Conservation (phyloP, 2,888 invertebrate genomes). For the Ganaspis brasiliensis region DNA sequence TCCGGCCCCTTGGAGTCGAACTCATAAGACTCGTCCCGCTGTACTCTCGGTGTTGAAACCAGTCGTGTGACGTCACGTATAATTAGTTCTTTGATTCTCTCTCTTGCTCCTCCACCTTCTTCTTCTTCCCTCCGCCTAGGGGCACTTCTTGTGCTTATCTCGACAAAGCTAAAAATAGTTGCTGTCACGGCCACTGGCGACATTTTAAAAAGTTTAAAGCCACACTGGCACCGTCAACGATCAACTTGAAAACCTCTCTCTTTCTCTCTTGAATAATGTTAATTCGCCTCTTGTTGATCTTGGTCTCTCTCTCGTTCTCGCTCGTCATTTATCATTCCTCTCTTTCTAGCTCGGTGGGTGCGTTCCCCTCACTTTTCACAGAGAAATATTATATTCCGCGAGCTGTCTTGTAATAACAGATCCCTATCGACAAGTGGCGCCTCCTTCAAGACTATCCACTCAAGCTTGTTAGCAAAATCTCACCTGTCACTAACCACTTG, state of each 20-base stretch:
- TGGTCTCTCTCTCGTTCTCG: background rate
- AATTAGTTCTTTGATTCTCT: conserved; percentile 61
- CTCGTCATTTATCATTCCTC: background rate
- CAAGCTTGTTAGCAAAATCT: conserved; percentile 46
- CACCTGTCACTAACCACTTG: conserved; percentile 28
- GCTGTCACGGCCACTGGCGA: conserved; percentile 80
- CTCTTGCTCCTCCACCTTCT: conserved; percentile 51
- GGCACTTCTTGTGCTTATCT: conserved; percentile 75
- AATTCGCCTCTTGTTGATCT: background rate
- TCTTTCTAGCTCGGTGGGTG: background rate
- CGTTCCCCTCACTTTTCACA: conserved; percentile 27
- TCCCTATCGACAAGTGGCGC: conserved; percentile 59
- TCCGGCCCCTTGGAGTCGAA: conserved; percentile 4
- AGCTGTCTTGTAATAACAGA: conserved; percentile 16
- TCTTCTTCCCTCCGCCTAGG: conserved; percentile 51
- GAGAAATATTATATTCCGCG: background rate
- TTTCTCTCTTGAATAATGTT: conserved; percentile 19
- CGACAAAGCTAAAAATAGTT: conserved; percentile 78
- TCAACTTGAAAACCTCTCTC: conserved; percentile 42
- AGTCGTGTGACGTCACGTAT: conserved; percentile 73
- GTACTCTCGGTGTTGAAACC: conserved; percentile 30
- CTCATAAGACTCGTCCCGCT: conserved; percentile 30
- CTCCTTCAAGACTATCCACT: conserved; percentile 56
- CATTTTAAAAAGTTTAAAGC: conserved; percentile 78
- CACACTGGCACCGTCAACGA: conserved; percentile 61